A percentile compares a stretch with the other conserved stretches of the same genome.
phyloP scores from a whole-genome alignment of 1,140 invertebrate genomes.

The Drosophila grimshawi region DNA sequence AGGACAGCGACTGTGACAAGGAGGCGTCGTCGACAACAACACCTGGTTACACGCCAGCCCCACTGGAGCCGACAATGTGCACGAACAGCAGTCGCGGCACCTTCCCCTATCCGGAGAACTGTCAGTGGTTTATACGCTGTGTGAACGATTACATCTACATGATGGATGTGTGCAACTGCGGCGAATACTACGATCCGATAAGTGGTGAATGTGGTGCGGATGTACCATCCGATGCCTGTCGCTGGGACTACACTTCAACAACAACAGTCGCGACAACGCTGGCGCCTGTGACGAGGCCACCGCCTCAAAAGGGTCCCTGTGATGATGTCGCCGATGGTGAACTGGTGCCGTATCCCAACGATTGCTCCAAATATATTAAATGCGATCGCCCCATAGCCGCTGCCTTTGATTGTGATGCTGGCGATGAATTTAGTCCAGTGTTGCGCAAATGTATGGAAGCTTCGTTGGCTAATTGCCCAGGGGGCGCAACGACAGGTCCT shows the following conservation, averaged over 20 bases:
- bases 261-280: conserved; percentile 12
- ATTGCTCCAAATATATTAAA: conserved; percentile 71
- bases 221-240: conserved; percentile 67
- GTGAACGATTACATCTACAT: conserved; percentile 69
- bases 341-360: conserved; percentile 67
- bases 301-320: conserved; percentile 63
- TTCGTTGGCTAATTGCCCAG: conserved; percentile 58
- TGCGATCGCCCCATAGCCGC: conserved; percentile 63
- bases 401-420: conserved; percentile 53
- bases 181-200: conserved; percentile 72
- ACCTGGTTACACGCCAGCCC: conserved; percentile 31
- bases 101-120: conserved; percentile 69
- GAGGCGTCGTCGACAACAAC: conserved; percentile 38
- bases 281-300: conserved; percentile 51
- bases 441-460: conserved; percentile 48
- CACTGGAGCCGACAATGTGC: conserved; percentile 57
- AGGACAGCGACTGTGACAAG: conserved; percentile 69
- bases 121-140: conserved; percentile 70
- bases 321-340: conserved; percentile 45
- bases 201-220: conserved; percentile 50
- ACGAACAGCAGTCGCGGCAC: conserved; percentile 57
- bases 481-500: conserved; percentile 36
- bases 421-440: conserved; percentile 61
- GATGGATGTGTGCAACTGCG: conserved; percentile 69
- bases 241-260: conserved; percentile 60